phyloP scores from a whole-genome alignment of 1,140 invertebrate genomes.

The Microplitis demolitor region DNA sequence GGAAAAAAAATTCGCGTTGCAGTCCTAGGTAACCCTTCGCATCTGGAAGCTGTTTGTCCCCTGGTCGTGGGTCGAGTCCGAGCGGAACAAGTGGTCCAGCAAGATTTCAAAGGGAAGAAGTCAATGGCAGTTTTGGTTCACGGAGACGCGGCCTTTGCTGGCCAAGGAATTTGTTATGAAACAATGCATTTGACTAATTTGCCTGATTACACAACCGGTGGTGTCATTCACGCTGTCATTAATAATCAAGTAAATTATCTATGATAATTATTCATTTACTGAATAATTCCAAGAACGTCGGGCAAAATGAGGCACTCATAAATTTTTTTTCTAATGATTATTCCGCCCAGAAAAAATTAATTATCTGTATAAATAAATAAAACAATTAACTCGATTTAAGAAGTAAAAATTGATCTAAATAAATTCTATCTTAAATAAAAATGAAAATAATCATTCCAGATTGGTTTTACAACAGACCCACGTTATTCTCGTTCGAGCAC shows the following conservation, averaged over 20 bases:
- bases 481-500: conserved; percentile 69
- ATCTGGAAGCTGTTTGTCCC: conserved; percentile 87
- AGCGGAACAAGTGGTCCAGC: conserved; percentile 85
- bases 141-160: conserved; percentile 88
- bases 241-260: conserved; percentile 78
- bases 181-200: conserved; percentile 86
- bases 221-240: conserved; percentile 87
- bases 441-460: conserved; percentile 46
- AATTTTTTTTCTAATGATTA: too few relatives aligned
- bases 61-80: conserved; percentile 81
- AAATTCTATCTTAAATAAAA: background rate
- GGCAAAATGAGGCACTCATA: too few relatives aligned
- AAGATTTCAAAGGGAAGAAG: conserved; percentile 67
- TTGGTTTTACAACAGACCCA: conserved; percentile 92
- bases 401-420: too few relatives aligned
- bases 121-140: conserved; percentile 80
- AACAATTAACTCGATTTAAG: background rate
- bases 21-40: conserved; percentile 89
- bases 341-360: too few relatives aligned
- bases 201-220: conserved; percentile 84
- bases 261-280: too few relatives aligned
- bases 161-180: conserved; percentile 89
- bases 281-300: too few relatives aligned
- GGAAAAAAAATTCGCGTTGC: conserved; percentile 82
- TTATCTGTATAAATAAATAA: too few relatives aligned